Evolutionary conservation across 1,140 invertebrate genomes (phyloP), one percentile per base, ranked within the genome.

Genomic region (Aleiodes sp.): DNA sequence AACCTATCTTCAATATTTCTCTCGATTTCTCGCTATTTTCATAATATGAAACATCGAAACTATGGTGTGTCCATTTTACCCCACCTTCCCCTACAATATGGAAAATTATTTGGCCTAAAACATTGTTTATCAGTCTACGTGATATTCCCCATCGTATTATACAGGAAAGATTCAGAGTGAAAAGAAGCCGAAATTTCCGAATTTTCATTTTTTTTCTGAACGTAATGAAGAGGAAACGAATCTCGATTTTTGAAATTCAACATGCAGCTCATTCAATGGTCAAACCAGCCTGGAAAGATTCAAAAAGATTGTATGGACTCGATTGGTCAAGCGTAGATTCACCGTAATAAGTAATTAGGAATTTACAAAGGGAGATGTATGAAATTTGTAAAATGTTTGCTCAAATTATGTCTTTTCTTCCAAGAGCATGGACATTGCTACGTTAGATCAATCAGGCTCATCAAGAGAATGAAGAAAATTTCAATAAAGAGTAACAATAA

Each of bases 381-480:
- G 46, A 52, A 24, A 52, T 52, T 52, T 52, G 16, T 52, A 21
- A 24, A 52, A 52, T 21, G 26, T 52, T 52, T 52, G 46, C 46
- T 52, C 39, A 24, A 52, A 52, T n/a, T 21, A 24, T 52, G 16
- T 52, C 21, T 52, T 52, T 52, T 52, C 46, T 52, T 52, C 46
- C 46, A 52, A 1, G 21, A 52, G 46, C 46, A 21, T 52, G 26
- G 21, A 9, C 16, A 10, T 9, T 52, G 21, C 16, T 52, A 21
- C 21, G 3, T 52, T 16, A 52, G 21, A 24, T 24, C 46, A 21
- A 26, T 26, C 1, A 21, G 4, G 46, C 26, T 16, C 46, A 7
- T 24, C 46, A 24, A 21, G 19, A 24, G 46, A 21, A 24, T 9
- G 7, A 52, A 10, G 26, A 21, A 21, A 52, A 52, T 9, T 24